Evolutionary conservation across 2,888 invertebrate genomes (phyloP).

Genomic region (Apocheima hispidaria): DNA sequence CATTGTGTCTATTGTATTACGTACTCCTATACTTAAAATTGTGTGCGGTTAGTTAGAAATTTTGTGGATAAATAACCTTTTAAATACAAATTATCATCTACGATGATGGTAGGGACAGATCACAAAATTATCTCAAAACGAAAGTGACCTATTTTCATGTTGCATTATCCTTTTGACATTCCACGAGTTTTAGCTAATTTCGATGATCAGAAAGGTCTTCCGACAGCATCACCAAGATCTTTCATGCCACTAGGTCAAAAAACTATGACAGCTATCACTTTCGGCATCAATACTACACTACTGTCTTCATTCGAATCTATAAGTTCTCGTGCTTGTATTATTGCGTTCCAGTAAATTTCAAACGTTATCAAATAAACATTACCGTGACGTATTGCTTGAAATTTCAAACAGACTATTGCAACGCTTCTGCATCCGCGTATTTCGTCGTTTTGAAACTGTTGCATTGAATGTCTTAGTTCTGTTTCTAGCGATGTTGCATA

Average conservation of each 20-base stretch:
- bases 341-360: conserved; percentile 23
- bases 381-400: conserved; percentile 36
- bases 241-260: conserved; percentile 29
- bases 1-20: conserved; percentile 11
- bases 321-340: conserved; percentile 25
- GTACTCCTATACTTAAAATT: background rate
- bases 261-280: conserved; percentile 30
- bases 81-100: no score
- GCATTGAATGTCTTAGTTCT: conserved; percentile 27
- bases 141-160: no score
- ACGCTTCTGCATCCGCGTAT: conserved; percentile 27
- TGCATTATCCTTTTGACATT: background rate
- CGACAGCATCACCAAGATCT: conserved; percentile 2
- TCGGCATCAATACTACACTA: conserved; percentile 28
- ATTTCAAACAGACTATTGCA: conserved; percentile 30
- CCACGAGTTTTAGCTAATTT: background rate
- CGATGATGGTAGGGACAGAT: no score
- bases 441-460: conserved; percentile 29
- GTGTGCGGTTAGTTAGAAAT: background rate
- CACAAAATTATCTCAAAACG: no score
- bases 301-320: conserved; percentile 20
- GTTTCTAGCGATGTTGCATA: conserved; percentile 27
- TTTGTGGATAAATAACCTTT: background rate
- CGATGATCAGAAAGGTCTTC: background rate
- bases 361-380: conserved; percentile 32